Base-by-base conservation (phyloP, 2,888 invertebrate genomes). In the Athrips mouffetella region DNA sequence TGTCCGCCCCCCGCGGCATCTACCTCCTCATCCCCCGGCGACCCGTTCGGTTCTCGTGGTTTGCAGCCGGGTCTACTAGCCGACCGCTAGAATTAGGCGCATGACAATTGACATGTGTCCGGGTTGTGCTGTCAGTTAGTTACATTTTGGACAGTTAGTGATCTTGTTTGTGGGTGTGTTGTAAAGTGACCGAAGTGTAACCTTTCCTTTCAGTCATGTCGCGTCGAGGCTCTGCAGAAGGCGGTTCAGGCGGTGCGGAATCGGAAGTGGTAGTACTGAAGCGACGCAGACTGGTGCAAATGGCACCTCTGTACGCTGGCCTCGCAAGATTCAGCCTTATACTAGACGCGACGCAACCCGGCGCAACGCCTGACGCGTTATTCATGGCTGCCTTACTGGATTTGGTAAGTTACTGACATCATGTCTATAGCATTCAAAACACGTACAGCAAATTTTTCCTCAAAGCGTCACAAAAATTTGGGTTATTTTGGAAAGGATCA, bases 361-460 rank as follows among this genome's bases (percentile, higher is more conserved):
- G 99, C 0, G 93, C 96, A 0, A 94, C 99, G 47, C 99, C 99
- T 0, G 99, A 99, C 87, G 94, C 98, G 1, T 96, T 98, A 62
- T 91, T 99, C 25, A 93, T 99, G 75, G 98, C 97, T 0, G 98
- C 98, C 2, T 89, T 98, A 45, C 85, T 99, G 42, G 98, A 99
- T 80, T 90, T 99, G 91, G 98, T 98, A 85, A 82, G 87, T 45
- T 33, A 39, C n/a, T 31, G n/a, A 4, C 11, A 39, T 6, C 30
- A 30, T 11, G 5, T 48, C 8, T 25, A 25, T 25, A n/a, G n/a
- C n/a, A n/a, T n/a, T n/a, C n/a, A n/a, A n/a, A n/a, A n/a, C n/a
- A n/a, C n/a, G n/a, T n/a, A n/a, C n/a, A n/a, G n/a, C n/a, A n/a
- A n/a, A n/a, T n/a, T n/a, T n/a, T n/a, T n/a, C n/a, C n/a, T n/a